phyloP scores from a whole-genome alignment of 2,797 vertebrate species.

The Cuculus canorus region DNA sequence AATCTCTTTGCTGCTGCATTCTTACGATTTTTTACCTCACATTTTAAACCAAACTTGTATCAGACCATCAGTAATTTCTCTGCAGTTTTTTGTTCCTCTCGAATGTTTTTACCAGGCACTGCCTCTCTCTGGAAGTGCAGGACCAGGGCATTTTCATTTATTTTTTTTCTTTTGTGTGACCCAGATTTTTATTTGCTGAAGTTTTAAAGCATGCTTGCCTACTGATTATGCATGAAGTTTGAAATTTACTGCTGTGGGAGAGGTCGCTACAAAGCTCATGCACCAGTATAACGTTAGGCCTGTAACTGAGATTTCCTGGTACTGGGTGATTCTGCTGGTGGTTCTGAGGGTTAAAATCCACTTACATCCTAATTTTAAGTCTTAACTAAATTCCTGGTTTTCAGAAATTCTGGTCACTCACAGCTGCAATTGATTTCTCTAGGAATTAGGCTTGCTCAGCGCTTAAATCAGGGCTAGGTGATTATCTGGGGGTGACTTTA shows the following conservation, averaged over 20 bases:
- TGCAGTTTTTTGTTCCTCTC: not conserved
- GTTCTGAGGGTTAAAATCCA: not conserved
- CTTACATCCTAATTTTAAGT: not conserved
- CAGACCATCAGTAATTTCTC: not conserved
- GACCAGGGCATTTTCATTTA: not conserved
- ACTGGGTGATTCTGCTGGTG: not conserved
- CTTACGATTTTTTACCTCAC: not conserved
- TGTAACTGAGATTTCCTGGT: not conserved
- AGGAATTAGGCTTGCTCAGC: conserved; percentile 36
- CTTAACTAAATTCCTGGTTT: not conserved
- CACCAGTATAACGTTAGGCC: not conserved
- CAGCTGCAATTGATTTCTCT: conserved; percentile 31
- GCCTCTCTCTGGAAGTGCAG: not conserved
- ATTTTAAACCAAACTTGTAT: not conserved
- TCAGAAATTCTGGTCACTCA: not conserved
- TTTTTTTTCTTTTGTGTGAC: not conserved
- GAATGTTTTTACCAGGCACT: not conserved
- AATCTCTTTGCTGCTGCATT: not conserved
- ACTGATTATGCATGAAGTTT: not conserved
- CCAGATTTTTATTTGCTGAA: not conserved
- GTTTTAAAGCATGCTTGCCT: not conserved
- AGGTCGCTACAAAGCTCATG: not conserved
- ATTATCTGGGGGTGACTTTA: conserved; percentile 1
- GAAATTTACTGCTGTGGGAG: not conserved
- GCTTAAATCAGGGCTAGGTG: not conserved